Evolutionary conservation across 2,113 vertebrate species (phyloP).

Genomic region (Synchiropus splendidus): DNA sequence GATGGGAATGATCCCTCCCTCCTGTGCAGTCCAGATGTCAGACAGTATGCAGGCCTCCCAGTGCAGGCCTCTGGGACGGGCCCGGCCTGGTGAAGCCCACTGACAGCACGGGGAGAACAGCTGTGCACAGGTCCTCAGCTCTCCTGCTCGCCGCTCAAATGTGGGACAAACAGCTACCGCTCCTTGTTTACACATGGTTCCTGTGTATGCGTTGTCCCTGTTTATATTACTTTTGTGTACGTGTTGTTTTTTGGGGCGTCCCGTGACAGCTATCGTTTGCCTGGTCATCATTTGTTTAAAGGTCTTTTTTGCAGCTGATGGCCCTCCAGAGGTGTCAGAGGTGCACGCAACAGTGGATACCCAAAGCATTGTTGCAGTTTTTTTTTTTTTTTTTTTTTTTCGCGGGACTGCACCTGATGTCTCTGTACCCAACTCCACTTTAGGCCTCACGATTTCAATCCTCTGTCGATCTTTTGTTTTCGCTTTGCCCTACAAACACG

Average conservation of each 20-base stretch:
- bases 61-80: constrained; percentile 51
- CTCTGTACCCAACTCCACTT: constrained; percentile 1
- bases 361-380: constrained; percentile 32
- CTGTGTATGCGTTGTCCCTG: constrained; percentile 36
- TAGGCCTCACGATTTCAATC: no score
- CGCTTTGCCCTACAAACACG: no score
- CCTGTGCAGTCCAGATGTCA: constrained; percentile 61
- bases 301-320: constrained; percentile 49
- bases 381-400: constrained; percentile 21
- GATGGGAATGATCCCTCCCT: constrained; percentile 36
- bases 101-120: constrained; percentile 58
- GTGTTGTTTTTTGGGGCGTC: constrained; percentile 47
- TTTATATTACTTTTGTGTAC: constrained; percentile 45
- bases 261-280: constrained; percentile 41
- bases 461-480: no score
- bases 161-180: constrained; percentile 51
- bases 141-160: constrained; percentile 45
- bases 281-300: constrained; percentile 48
- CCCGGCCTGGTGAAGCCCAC: constrained; percentile 54
- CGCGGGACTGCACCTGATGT: constrained; percentile 51
- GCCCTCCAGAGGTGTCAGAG: constrained; percentile 38
- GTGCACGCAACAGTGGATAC: constrained; percentile 36
- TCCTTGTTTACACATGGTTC: constrained; percentile 52
- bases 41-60: constrained; percentile 50
- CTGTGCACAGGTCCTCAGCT: constrained; percentile 58